phyloP scores from a whole-genome alignment of 1,140 invertebrate species.

The Heliconius melpomene region DNA sequence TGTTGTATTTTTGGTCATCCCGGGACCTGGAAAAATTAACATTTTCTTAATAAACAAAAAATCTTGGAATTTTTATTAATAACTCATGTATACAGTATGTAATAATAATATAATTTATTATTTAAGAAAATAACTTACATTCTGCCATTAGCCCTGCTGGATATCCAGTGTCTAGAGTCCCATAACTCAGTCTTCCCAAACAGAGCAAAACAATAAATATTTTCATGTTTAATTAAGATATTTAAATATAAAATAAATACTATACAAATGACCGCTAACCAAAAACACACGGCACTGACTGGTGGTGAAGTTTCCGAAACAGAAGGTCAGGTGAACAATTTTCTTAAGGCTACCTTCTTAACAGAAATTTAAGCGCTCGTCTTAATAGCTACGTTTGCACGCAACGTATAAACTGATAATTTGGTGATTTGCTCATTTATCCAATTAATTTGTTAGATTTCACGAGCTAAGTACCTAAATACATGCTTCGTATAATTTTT shows the following conservation, averaged over 20 bases:
- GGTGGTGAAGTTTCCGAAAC: slow-evolving; percentile 45
- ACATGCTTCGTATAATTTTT: neutral
- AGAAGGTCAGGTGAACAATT: slow-evolving; percentile 42
- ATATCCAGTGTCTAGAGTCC: slow-evolving; percentile 21
- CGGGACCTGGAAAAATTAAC: slow-evolving; percentile 20
- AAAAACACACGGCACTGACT: slow-evolving; percentile 37
- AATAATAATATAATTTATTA: too few species aligned
- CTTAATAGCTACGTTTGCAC: slow-evolving; percentile 20
- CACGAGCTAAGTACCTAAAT: neutral
- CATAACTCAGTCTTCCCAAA: slow-evolving; percentile 12
- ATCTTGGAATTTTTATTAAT: too few species aligned
- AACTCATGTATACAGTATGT: too few species aligned
- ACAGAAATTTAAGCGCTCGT: slow-evolving; percentile 2
- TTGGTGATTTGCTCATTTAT: neutral
- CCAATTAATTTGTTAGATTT: neutral
- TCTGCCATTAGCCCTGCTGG: slow-evolving; percentile 31
- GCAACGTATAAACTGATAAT: slow-evolving; percentile 13
- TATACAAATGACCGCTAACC: slow-evolving; percentile 35
- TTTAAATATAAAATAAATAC: slow-evolving; percentile 16
- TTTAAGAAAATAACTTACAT: slow-evolving; percentile 17
- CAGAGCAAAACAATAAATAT: slow-evolving; percentile 28
- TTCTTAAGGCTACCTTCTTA: slow-evolving; percentile 35
- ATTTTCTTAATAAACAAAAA: neutral
- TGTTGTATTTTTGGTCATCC: slow-evolving; percentile 41
- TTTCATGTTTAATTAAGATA: slow-evolving; percentile 10